phyloP scores from a whole-genome alignment of 2,113 vertebrate species.

The Perognathus longimembris region DNA sequence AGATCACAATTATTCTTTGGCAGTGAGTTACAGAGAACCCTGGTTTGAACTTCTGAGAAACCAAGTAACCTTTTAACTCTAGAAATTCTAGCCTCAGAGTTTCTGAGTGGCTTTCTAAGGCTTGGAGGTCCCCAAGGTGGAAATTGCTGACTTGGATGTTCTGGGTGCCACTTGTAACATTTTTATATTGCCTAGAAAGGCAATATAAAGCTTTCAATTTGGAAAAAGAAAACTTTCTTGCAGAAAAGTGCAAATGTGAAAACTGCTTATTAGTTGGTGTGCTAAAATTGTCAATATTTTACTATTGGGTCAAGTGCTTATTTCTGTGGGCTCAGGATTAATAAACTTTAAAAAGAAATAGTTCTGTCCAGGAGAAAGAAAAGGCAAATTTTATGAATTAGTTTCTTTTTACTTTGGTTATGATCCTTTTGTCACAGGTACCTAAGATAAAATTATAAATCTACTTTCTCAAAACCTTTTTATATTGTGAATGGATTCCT shows the following conservation, averaged over 20 bases:
- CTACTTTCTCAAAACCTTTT: neutral
- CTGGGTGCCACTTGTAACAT: neutral
- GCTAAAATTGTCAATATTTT: conserved; percentile 27
- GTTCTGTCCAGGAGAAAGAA: neutral
- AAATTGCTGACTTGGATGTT: neutral
- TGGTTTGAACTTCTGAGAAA: neutral
- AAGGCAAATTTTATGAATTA: conserved; percentile 42
- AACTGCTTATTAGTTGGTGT: neutral
- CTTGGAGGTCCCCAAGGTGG: neutral
- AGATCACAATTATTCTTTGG: neutral
- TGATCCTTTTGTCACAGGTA: conserved; percentile 11
- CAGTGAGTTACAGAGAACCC: neutral
- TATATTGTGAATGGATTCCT: neutral
- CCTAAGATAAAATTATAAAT: conserved; percentile 9
- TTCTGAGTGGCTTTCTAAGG: neutral
- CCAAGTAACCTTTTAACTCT: neutral
- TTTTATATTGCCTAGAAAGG: neutral
- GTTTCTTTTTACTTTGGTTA: neutral
- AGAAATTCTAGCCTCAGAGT: neutral
- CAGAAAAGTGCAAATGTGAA: conserved; percentile 23
- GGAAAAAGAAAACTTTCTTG: neutral
- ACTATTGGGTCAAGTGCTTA: neutral
- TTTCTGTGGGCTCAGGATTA: conserved; percentile 41
- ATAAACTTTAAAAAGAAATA: conserved; percentile 18
- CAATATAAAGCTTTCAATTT: neutral